A percentile compares a stretch with the other conserved stretches of the same genome.
phyloP scores from a whole-genome alignment of 1,140 invertebrate species.

The Homalodisca vitripennis region DNA sequence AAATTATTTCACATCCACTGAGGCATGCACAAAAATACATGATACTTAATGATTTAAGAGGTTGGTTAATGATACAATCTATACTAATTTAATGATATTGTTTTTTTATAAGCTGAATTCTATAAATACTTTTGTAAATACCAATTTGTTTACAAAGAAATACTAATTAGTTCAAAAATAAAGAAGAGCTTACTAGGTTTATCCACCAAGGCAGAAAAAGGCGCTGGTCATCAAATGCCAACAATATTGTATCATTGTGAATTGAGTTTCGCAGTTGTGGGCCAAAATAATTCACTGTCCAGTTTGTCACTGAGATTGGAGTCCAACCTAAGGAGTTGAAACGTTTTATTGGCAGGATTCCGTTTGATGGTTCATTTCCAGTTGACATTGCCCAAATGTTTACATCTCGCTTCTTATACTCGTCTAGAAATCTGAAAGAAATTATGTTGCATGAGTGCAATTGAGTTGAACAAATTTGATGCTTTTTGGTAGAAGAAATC shows the following conservation, averaged over 20 bases:
- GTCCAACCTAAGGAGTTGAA: constrained; percentile 78
- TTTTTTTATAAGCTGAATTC: too few species aligned
- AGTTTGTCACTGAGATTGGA: constrained; percentile 57
- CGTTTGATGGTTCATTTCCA: constrained; percentile 63
- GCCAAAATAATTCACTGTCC: constrained; percentile 65
- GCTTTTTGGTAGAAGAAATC: too few species aligned
- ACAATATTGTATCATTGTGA: constrained; percentile 58
- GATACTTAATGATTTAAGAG: too few species aligned
- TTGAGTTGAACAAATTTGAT: too few species aligned
- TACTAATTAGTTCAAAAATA: too few species aligned
- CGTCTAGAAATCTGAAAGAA: constrained; percentile 54
- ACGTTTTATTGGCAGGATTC: constrained; percentile 50
- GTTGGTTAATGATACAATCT: too few species aligned
- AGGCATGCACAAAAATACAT: too few species aligned
- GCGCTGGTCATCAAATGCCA: constrained; percentile 73
- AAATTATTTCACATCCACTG: too few species aligned
- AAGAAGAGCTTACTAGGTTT: constrained; percentile 57
- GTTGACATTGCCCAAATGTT: constrained; percentile 63
- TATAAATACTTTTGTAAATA: too few species aligned
- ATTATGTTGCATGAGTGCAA: not conserved
- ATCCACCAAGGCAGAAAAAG: constrained; percentile 62
- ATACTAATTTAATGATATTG: too few species aligned
- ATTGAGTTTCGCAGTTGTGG: constrained; percentile 60
- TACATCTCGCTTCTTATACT: constrained; percentile 52
- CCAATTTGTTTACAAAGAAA: too few species aligned